These are phyloP conservation scores for Drosophila fungiperda DNA, from an alignment of 2,888 invertebrate genomes.

Conservation along the genomic window DNA sequence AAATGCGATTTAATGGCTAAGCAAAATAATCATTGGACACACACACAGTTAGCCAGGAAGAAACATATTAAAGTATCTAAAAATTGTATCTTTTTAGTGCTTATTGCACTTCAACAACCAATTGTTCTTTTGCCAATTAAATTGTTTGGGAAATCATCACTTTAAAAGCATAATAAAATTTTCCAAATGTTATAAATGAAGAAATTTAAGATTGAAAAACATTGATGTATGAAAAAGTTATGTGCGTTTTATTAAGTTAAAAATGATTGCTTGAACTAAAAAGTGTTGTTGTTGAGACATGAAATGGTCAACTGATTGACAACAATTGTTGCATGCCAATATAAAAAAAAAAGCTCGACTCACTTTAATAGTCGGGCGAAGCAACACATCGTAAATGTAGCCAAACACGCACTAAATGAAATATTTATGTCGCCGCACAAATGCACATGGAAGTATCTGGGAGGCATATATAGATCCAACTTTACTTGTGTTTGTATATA, in stretches of 20 bases:
- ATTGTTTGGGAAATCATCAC: not conserved
- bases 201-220: not conserved
- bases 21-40: conserved; percentile 49
- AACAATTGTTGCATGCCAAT: conserved; percentile 41
- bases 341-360: conserved; percentile 17
- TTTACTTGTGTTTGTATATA: not conserved
- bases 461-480: conserved; percentile 1
- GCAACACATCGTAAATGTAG: conserved; percentile 73
- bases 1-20: conserved; percentile 61
- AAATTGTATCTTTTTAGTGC: not conserved
- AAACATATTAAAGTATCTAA: not conserved
- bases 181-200: not conserved
- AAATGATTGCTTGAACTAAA: not conserved
- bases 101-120: no score
- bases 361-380: conserved; percentile 52
- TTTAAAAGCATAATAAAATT: not conserved
- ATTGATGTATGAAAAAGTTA: not conserved
- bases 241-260: not conserved
- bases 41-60: conserved; percentile 4
- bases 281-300: not conserved
- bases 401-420: conserved; percentile 76
- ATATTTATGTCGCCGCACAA: conserved; percentile 66
- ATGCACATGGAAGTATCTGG: conserved; percentile 25
- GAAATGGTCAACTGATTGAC: conserved; percentile 20
- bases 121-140: not conserved